phyloP scores from a whole-genome alignment of 2,113 vertebrate species.

The Clarias macrocephalus region DNA sequence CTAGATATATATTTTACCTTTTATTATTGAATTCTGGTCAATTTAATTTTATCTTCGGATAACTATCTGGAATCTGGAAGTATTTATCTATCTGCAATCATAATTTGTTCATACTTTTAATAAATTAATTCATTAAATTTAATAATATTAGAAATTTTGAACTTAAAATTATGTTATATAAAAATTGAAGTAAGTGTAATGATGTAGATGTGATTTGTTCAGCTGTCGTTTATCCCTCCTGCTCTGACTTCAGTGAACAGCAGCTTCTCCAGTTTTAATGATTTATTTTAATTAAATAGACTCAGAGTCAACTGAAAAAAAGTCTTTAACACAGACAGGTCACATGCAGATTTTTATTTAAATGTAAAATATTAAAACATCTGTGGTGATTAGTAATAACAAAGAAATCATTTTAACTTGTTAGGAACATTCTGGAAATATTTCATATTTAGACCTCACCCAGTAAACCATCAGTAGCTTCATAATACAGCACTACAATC shows the following conservation, averaged over 20 bases:
- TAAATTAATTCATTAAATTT: neutral
- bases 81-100: neutral
- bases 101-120: neutral
- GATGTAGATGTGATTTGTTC: neutral
- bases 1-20: no score
- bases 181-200: no score
- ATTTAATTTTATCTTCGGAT: neutral
- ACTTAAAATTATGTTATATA: neutral
- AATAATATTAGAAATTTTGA: neutral
- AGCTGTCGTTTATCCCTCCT: neutral
- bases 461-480: no score
- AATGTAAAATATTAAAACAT: no score
- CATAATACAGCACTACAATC: no score
- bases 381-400: no score
- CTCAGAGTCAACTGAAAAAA: neutral
- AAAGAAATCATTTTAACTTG: no score
- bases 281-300: neutral
- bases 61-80: no score
- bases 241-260: neutral
- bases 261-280: neutral
- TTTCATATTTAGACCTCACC: no score
- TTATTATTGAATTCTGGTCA: neutral
- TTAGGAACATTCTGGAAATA: no score
- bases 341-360: no score
- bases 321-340: neutral